Evolutionary conservation across 2,113 vertebrate species (phyloP).

Genomic region (Nyctibius bracteatus): DNA sequence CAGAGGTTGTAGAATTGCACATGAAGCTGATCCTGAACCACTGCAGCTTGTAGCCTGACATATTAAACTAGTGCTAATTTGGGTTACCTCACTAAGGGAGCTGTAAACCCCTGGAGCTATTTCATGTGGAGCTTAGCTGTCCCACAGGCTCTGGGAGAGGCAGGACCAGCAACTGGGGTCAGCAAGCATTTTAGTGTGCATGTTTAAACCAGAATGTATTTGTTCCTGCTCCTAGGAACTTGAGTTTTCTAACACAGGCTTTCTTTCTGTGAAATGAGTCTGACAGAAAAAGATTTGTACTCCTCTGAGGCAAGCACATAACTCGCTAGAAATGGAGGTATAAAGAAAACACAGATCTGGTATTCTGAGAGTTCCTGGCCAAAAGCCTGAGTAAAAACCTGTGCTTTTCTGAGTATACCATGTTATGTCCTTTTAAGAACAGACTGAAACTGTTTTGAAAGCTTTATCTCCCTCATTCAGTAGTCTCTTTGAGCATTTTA

Average conservation of each 20-base stretch:
- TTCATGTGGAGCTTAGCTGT: background rate
- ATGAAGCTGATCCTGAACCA: background rate
- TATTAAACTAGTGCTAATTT: background rate
- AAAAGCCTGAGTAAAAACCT: background rate
- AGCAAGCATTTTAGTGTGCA: background rate
- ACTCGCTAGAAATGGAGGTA: background rate
- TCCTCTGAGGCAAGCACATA: background rate
- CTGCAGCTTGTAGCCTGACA: background rate
- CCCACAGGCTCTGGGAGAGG: background rate
- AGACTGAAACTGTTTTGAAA: background rate
- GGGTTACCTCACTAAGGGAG: background rate
- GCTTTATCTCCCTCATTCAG: background rate
- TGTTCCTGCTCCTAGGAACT: background rate
- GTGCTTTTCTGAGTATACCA: background rate
- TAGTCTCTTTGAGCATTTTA: background rate
- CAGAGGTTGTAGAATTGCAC: background rate
- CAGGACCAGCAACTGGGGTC: background rate
- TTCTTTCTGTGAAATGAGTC: background rate
- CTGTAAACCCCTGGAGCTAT: background rate
- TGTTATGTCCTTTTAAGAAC: background rate
- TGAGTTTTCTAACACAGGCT: background rate
- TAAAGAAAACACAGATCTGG: background rate
- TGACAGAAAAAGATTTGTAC: conserved; percentile 4
- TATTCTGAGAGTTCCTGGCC: background rate
- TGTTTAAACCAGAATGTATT: background rate